These are phyloP conservation scores for Itoplectis maculator DNA, from an alignment of 2,888 invertebrate species.

Conservation along the genomic window DNA sequence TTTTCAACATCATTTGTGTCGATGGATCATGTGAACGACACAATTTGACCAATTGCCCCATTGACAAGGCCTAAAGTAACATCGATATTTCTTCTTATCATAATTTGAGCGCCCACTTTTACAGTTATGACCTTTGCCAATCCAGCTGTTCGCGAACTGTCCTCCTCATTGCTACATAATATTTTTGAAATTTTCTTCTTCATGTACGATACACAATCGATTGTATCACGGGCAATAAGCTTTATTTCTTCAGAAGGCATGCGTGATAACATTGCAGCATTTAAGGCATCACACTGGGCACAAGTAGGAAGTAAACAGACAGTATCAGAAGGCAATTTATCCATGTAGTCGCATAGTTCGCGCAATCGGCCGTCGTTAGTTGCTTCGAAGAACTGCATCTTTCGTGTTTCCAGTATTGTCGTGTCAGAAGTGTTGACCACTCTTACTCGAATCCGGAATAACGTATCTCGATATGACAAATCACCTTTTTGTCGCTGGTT, in stretches of 20 bases:
- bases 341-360: conserved; percentile 68
- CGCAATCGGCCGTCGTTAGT: conserved; percentile 60
- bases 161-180: conserved; percentile 50
- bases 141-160: conserved; percentile 64
- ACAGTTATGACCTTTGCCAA: too few relatives aligned
- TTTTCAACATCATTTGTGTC: too few relatives aligned
- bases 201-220: conserved; percentile 66
- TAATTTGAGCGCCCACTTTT: too few relatives aligned
- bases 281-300: conserved; percentile 75
- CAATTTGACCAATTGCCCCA: too few relatives aligned
- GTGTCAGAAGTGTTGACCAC: conserved; percentile 58
- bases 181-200: conserved; percentile 51
- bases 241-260: conserved; percentile 70
- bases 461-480: conserved; percentile 64
- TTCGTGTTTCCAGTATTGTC: conserved; percentile 44
- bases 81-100: too few relatives aligned
- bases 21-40: too few relatives aligned
- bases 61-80: too few relatives aligned
- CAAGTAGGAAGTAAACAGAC: too few relatives aligned
- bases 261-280: conserved; percentile 72
- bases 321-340: too few relatives aligned
- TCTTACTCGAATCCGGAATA: too few relatives aligned
- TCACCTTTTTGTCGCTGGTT: conserved; percentile 71
- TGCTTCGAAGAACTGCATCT: conserved; percentile 5
- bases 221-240: conserved; percentile 66